Base-by-base conservation (phyloP, 2,113 vertebrate species). In the Melierax canorus region DNA sequence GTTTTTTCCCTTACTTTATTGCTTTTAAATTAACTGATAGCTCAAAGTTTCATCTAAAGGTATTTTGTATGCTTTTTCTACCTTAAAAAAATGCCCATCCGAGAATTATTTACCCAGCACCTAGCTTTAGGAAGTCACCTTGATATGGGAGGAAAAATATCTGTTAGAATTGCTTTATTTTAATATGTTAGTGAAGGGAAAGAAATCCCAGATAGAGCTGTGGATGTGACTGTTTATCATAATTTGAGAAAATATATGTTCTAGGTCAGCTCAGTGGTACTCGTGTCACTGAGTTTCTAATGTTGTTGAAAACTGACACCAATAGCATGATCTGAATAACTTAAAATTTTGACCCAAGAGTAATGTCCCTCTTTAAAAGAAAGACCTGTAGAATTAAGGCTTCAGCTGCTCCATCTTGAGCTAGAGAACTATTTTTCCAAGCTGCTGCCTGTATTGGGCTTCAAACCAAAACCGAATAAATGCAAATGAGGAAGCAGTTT, bases 31-130 rank as follows among this genome's bases (percentile, higher is more conserved):
- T 39, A 90, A 32, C 43, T 39, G 39, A 24, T 83, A 94, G 58
- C 46, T 86, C 81, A 56, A 53, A 46, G 59, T 92, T 97, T 83
- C 67, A 71, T 71, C 46, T 76, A 51, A 66, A 88, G 46, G 53
- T 55, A 59, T 62, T 97, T 88, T 90, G 32, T 88, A 58, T 81
- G 43, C 62, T 59, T 78, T 91, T 93, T 95, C 71, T 92, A 46
- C 36, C 75, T 90, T 43, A 27, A 56, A 84, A 84, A 80, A 69
- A 64, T 46, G 7, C 18, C 39, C 48, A 39, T 60, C 46, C 16
- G 43, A 60, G 58, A 74, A 53, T 51, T 72, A 72, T 55, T 68
- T 60, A 58, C 29, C 78, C n/a, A 72, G 46, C 69, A 58, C 6
- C 9, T 59, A 82, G 43, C 43, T 93, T 82, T 81, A 92, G 59